Percentiles rank a stretch among this genome's conserved stretches.
These are phyloP conservation scores for Thaumetopoea pityocampa DNA, from an alignment of 1,140 invertebrate species.

Conservation along the genomic window DNA sequence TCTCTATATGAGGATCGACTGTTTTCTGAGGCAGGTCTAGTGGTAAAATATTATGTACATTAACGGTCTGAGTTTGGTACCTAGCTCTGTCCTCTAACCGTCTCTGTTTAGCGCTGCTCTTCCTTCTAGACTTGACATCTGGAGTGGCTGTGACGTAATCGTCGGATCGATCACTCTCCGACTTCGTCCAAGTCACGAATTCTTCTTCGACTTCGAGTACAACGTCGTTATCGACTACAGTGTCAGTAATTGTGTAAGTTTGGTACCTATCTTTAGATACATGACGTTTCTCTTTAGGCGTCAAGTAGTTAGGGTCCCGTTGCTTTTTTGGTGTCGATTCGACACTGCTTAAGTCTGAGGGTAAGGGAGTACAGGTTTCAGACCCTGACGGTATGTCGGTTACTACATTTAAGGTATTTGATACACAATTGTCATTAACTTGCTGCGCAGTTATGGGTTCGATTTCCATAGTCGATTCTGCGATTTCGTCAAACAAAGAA, in stretches of 20 bases:
- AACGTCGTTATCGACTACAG: conserved; percentile 38
- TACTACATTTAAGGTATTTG: conserved; percentile 68
- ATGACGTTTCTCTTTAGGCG: conserved; percentile 85
- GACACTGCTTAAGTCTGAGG: conserved; percentile 79
- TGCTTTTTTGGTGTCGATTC: conserved; percentile 84
- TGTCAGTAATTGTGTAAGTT: conserved; percentile 85
- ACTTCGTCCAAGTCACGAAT: conserved; percentile 67
- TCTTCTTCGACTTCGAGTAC: conserved; percentile 44
- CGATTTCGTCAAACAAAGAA: conserved; percentile 85
- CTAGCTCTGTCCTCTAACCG: conserved; percentile 81
- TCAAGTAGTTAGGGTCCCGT: conserved; percentile 73
- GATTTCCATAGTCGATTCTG: conserved; percentile 81
- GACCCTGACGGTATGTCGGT: conserved; percentile 67
- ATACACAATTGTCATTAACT: conserved; percentile 73
- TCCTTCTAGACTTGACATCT: conserved; percentile 46
- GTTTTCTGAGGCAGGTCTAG: conserved; percentile 25
- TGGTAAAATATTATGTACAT: conserved; percentile 46
- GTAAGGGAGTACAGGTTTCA: conserved; percentile 61
- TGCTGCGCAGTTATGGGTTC: conserved; percentile 71
- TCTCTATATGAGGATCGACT: conserved; percentile 54
- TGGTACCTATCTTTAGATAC: conserved; percentile 85
- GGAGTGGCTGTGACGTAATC: conserved; percentile 59
- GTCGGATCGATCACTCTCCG: conserved; percentile 60
- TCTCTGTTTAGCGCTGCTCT: conserved; percentile 79
- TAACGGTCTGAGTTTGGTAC: conserved; percentile 82